Evolutionary conservation across 2,888 invertebrate species (phyloP).

Genomic region (Pseudococcus longispinus): DNA sequence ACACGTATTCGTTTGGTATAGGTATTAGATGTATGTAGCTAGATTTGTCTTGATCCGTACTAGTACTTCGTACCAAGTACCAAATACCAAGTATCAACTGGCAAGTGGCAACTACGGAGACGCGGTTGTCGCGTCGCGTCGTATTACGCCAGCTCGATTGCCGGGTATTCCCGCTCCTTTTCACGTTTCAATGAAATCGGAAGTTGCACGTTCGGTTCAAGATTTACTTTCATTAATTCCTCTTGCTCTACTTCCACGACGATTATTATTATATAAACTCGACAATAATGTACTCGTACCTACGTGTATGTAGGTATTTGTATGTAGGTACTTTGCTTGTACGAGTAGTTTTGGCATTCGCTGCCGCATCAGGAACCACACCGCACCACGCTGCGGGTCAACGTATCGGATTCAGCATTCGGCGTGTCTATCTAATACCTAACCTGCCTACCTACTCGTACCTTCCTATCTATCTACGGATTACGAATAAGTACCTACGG

Average conservation of each 20-base stretch:
- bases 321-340: neutral
- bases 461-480: too few relatives aligned
- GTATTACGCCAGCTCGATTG: neutral
- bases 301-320: neutral
- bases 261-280: neutral
- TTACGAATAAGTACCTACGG: too few relatives aligned
- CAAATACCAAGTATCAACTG: too few relatives aligned
- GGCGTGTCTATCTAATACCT: too few relatives aligned
- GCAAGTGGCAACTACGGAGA: too few relatives aligned
- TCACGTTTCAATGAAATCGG: constrained; percentile 33
- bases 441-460: too few relatives aligned
- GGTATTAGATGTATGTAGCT: too few relatives aligned
- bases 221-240: constrained; percentile 38
- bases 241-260: constrained; percentile 30
- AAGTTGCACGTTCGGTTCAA: constrained; percentile 11
- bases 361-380: neutral
- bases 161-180: constrained; percentile 14
- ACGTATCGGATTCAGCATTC: too few relatives aligned
- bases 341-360: neutral
- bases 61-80: too few relatives aligned
- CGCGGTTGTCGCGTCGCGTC: neutral
- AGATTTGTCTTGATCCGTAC: too few relatives aligned
- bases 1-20: too few relatives aligned
- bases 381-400: neutral
- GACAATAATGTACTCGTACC: neutral